Base-by-base conservation (phyloP, 2,888 invertebrate species). In the Panopea generosa region DNA sequence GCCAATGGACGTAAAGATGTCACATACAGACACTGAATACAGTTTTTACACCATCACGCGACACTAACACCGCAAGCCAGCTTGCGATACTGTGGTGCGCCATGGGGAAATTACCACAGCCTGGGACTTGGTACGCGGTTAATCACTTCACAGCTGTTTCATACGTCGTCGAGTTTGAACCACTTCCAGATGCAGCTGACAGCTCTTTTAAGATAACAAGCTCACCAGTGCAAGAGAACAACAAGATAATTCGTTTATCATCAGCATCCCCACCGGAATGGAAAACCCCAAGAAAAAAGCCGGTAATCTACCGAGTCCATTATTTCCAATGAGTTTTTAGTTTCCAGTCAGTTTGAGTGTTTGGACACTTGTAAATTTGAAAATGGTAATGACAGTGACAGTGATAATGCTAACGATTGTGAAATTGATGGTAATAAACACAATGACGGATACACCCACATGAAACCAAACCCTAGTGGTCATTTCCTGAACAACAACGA, bases 61-160 rank as follows among this genome's bases (percentile, higher is more conserved):
- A 60, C 16, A 14, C 0, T 18, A 7, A 1, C 38, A 20, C 11
- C n/a, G 20, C 14, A 9, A 24, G 1, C 7, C 16, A 56, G 29
- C 33, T 56, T 6, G 16, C 29, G 6, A 38, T 56, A 9, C 11
- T 56, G 14, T 56, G 56, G 56, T 56, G 33, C 56, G n/a, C 18
- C 7, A 56, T 33, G 56, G 56, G 29, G 6, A 2, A 26, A 14
- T n/a, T 33, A 6, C 29, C 20, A 18, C 2, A 9, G 9, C 29
- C 56, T n/a, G 33, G 9, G 11, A 22, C 18, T n/a, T 56, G 56
- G 56, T 56, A 56, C 26, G n/a, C 38, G 2, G 56, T 56, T 7
- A 56, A 56, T 24, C 33, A 56, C 9, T 38, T 56, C 4, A 33
- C 33, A 14, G 56, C 38, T 3, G 29, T 38, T 6, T 33, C 38